These are phyloP conservation scores for Neelides sp. DNA, from an alignment of 1,140 invertebrate genomes.

Conservation along the genomic window DNA sequence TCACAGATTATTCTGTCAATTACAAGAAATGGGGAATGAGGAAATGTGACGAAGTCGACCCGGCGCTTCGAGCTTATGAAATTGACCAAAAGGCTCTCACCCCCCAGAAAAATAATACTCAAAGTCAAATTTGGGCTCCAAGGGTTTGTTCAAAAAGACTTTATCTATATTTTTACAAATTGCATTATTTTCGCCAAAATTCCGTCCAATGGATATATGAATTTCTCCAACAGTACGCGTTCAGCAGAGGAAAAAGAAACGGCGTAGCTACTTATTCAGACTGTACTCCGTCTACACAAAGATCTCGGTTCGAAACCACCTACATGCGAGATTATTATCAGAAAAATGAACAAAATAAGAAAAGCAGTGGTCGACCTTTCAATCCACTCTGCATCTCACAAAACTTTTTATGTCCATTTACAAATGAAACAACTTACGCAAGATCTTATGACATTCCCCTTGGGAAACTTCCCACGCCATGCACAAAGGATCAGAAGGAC, in stretches of 20 bases:
- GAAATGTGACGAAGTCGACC: too few species aligned
- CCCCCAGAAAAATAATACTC: too few species aligned
- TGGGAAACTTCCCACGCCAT: slow-evolving; percentile 14
- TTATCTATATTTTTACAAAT: neutral
- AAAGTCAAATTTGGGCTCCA: too few species aligned
- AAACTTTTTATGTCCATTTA: slow-evolving; percentile 26
- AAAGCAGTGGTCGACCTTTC: neutral
- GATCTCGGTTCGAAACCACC: slow-evolving; percentile 25
- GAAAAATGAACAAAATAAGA: slow-evolving; percentile 5
- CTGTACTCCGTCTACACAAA: slow-evolving; percentile 27
- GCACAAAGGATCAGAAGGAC: slow-evolving; percentile 17
- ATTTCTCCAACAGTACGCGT: slow-evolving; percentile 28
- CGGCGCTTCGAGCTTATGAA: too few species aligned
- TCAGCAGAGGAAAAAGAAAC: slow-evolving; percentile 26
- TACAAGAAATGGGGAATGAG: slow-evolving; percentile 26
- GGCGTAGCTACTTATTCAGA: slow-evolving; percentile 27
- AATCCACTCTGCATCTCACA: slow-evolving; percentile 12
- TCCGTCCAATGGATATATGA: too few species aligned
- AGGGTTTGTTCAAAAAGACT: too few species aligned
- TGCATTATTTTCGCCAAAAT: neutral
- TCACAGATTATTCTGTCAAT: slow-evolving; percentile 18
- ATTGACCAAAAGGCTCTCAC: too few species aligned
- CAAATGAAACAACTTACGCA: slow-evolving; percentile 25
- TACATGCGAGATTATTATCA: slow-evolving; percentile 24
- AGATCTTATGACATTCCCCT: slow-evolving; percentile 23